phyloP scores from a whole-genome alignment of 2,113 vertebrate species.

The Cairina moschata region DNA sequence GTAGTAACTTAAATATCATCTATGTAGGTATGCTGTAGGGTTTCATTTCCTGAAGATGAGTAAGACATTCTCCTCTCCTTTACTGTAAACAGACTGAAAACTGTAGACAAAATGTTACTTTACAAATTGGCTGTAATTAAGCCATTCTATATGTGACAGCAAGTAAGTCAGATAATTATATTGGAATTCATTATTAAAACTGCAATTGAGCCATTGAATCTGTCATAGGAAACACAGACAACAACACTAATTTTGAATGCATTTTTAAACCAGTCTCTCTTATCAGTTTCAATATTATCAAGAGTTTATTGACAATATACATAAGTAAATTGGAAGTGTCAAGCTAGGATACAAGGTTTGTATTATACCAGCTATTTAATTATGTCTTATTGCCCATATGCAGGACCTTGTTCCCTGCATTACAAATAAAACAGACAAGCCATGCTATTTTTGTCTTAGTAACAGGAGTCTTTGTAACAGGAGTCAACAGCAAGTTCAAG shows the following conservation, averaged over 20 bases:
- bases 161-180: background rate
- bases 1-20: background rate
- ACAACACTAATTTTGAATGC: background rate
- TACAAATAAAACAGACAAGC: background rate
- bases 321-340: background rate
- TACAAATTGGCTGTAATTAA: background rate
- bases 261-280: background rate
- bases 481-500: background rate
- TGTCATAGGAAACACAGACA: background rate
- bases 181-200: slow-evolving; percentile 20
- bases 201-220: background rate
- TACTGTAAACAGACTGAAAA: background rate
- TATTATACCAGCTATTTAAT: background rate
- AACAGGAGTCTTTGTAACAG: background rate
- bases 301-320: no score
- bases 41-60: background rate
- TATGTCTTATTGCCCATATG: background rate
- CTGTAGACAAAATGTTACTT: background rate
- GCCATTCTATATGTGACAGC: background rate
- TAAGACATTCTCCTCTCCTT: background rate
- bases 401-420: background rate
- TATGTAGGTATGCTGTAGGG: background rate
- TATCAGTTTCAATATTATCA: background rate
- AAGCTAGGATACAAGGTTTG: background rate
- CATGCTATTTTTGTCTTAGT: background rate